Evolutionary conservation across 2,113 vertebrate species (phyloP).

Genomic region (Pachyramphus minor): DNA sequence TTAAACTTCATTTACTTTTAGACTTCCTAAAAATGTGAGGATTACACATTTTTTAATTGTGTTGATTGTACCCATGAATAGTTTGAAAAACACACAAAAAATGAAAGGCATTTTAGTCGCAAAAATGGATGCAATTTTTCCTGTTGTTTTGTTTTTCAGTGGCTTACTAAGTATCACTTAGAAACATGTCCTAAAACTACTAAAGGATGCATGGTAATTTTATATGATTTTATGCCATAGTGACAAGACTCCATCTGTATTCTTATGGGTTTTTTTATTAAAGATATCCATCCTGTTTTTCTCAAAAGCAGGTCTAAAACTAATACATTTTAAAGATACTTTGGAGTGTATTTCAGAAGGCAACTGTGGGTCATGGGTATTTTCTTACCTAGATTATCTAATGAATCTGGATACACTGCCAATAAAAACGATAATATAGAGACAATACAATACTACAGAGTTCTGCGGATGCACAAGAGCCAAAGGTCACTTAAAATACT

Average conservation of each 20-base stretch:
- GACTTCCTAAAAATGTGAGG: not conserved
- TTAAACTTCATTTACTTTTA: not conserved
- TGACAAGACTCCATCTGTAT: not conserved
- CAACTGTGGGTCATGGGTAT: slow-evolving; percentile 41
- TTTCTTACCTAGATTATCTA: slow-evolving; percentile 59
- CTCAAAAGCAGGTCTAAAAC: not conserved
- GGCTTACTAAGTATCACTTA: not conserved
- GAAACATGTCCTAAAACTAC: not conserved
- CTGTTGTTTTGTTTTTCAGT: not conserved
- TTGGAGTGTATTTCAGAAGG: slow-evolving; percentile 37
- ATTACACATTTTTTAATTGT: not conserved
- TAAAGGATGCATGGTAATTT: not conserved
- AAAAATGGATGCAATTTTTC: not conserved
- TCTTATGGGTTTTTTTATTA: not conserved
- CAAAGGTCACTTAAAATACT: slow-evolving; percentile 70
- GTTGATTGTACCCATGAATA: not conserved
- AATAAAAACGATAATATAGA: slow-evolving; percentile 70
- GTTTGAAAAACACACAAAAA: not conserved
- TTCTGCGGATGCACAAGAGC: slow-evolving; percentile 56
- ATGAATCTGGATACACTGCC: slow-evolving; percentile 67
- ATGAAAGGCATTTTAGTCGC: not conserved
- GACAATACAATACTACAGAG: slow-evolving; percentile 68
- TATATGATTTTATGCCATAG: not conserved
- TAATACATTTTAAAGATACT: not conserved
- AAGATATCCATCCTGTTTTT: not conserved